Percentiles rank a stretch among this genome's conserved stretches.
phyloP scores from a whole-genome alignment of 2,888 invertebrate genomes.

The Acleris sparsana region DNA sequence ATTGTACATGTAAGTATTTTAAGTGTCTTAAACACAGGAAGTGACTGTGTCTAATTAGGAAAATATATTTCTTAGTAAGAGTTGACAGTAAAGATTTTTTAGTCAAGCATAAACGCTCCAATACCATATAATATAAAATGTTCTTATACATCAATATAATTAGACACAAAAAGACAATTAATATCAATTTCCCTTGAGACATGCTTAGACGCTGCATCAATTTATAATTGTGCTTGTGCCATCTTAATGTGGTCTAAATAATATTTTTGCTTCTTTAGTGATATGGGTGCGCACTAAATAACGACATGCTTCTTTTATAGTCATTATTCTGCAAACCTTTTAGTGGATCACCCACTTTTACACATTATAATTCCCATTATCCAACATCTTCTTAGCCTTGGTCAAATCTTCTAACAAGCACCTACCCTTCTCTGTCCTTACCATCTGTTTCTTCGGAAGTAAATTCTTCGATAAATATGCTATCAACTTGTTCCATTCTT shows the following conservation, averaged over 20 bases:
- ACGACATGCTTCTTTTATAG: too few relatives aligned
- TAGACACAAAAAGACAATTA: constrained; percentile 36
- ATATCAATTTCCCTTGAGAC: constrained; percentile 24
- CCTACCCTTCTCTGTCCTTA: constrained; percentile 69
- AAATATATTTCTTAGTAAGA: too few relatives aligned
- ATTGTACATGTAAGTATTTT: too few relatives aligned
- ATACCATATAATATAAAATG: constrained; percentile 25
- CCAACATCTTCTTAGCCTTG: constrained; percentile 68
- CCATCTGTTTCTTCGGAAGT: constrained; percentile 66
- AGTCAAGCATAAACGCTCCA: constrained; percentile 21
- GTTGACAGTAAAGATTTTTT: background rate
- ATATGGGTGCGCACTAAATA: background rate
- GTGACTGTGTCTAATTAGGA: too few relatives aligned
- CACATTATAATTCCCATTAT: constrained; percentile 57
- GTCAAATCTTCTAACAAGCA: constrained; percentile 70
- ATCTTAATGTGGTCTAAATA: background rate
- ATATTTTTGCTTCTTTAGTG: background rate
- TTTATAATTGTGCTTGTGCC: background rate
- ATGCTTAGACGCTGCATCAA: too few relatives aligned
- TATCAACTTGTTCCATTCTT: constrained; percentile 74
- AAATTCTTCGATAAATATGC: constrained; percentile 70
- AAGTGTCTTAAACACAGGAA: too few relatives aligned
- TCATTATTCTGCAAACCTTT: too few relatives aligned
- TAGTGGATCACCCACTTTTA: constrained; percentile 6
- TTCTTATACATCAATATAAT: constrained; percentile 31